A percentile compares a stretch with the other conserved stretches of the same genome.
Evolutionary conservation across 2,113 vertebrate species (phyloP).

Genomic region (Cephalopholis sonnerati): DNA sequence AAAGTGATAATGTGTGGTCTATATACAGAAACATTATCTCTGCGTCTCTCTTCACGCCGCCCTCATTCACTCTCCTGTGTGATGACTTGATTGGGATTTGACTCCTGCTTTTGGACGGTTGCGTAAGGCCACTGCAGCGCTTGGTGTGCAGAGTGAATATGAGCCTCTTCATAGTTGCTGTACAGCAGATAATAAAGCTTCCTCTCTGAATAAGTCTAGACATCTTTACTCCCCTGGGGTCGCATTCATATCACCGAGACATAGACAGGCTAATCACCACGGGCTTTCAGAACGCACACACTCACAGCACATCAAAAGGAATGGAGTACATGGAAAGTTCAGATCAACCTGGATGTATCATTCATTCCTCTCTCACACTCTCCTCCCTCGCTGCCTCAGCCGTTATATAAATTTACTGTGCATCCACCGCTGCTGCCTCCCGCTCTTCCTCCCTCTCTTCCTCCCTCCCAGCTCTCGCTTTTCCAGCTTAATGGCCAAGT

Average conservation of each 20-base stretch:
- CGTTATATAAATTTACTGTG: slow-evolving; percentile 63
- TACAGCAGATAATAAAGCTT: slow-evolving; percentile 59
- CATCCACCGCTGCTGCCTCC: slow-evolving; percentile 39
- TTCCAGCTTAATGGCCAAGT: slow-evolving; percentile 62
- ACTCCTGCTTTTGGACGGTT: slow-evolving; percentile 51
- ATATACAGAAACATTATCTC: slow-evolving; percentile 31
- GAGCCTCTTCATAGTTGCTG: slow-evolving; percentile 54
- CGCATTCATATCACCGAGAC: slow-evolving; percentile 55
- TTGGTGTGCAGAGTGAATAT: slow-evolving; percentile 41
- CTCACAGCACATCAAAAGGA: slow-evolving; percentile 68
- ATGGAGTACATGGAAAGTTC: slow-evolving; percentile 66
- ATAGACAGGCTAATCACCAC: slow-evolving; percentile 66
- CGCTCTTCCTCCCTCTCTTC: slow-evolving; percentile 19
- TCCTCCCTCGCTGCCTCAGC: slow-evolving; percentile 45
- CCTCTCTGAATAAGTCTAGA: slow-evolving; percentile 72
- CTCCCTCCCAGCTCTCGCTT: slow-evolving; percentile 16
- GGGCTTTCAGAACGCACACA: slow-evolving; percentile 62
- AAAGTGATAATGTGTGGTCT: background rate
- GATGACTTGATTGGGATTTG: slow-evolving; percentile 50
- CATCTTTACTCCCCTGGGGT: slow-evolving; percentile 59
- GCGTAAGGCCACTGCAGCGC: slow-evolving; percentile 42
- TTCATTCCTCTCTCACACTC: slow-evolving; percentile 56
- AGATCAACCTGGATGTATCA: slow-evolving; percentile 73
- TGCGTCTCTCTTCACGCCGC: slow-evolving; percentile 14
- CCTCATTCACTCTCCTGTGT: slow-evolving; percentile 29